These are phyloP conservation scores for Streptopelia turtur DNA, from an alignment of 2,797 vertebrate species.

Conservation along the genomic window DNA sequence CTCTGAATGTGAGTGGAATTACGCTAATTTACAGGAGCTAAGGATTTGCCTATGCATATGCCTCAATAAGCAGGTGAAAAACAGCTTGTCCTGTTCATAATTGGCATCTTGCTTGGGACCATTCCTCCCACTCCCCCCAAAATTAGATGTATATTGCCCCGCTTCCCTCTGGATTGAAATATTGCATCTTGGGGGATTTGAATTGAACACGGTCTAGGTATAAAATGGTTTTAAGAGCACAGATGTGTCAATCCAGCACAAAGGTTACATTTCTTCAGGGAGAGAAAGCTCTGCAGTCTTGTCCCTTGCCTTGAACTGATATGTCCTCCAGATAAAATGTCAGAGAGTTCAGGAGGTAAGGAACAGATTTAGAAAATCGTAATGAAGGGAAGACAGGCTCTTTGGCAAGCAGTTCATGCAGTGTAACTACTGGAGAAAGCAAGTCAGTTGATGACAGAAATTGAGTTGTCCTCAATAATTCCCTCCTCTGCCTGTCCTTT, in stretches of 20 bases:
- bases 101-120: not conserved
- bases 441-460: conserved; percentile 8
- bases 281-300: not conserved
- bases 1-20: conserved; percentile 19
- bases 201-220: not conserved
- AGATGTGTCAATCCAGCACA: not conserved
- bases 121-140: not conserved
- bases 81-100: not conserved
- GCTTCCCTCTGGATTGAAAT: not conserved
- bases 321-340: conserved; percentile 43
- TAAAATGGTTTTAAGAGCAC: conserved; percentile 21
- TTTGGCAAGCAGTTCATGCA: not conserved
- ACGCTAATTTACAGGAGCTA: conserved; percentile 5
- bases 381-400: not conserved
- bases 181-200: not conserved
- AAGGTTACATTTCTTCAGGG: conserved; percentile 50
- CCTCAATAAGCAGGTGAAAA: conserved; percentile 23
- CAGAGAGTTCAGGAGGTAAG: conserved; percentile 26
- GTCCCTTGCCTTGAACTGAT: conserved; percentile 18
- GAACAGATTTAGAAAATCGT: not conserved
- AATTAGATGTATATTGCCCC: not conserved
- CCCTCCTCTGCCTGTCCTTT: not conserved
- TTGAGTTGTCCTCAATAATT: not conserved
- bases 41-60: conserved; percentile 11
- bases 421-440: not conserved